Evolutionary conservation across 2,797 vertebrate genomes (phyloP).

Genomic region (Tiaroga cobitis): DNA sequence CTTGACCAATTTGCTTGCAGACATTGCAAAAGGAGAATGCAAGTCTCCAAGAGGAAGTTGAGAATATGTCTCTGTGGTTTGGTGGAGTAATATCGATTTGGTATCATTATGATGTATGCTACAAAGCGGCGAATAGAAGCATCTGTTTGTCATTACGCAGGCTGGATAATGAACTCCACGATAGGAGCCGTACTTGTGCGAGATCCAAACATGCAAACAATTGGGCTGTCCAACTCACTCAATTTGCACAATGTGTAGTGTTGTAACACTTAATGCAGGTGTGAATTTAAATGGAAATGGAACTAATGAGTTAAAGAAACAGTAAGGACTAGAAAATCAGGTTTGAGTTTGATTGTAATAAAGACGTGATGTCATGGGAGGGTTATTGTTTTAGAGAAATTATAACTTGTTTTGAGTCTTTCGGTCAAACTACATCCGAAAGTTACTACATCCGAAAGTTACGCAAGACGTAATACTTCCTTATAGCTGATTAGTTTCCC

Average conservation of each 20-base stretch:
- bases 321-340: not conserved
- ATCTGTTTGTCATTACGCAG: constrained; percentile 73
- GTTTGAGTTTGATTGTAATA: constrained; percentile 10
- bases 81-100: constrained; percentile 65
- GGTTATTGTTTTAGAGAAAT: constrained; percentile 19
- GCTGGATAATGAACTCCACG: constrained; percentile 71
- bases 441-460: no score
- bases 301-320: not conserved
- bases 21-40: constrained; percentile 41
- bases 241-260: not conserved
- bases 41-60: constrained; percentile 46
- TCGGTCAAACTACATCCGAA: constrained; percentile 10
- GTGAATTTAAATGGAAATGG: constrained; percentile 8
- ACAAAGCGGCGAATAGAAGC: constrained; percentile 53
- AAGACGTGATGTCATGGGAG: not conserved
- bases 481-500: constrained; percentile 40
- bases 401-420: constrained; percentile 35
- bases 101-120: constrained; percentile 55
- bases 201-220: constrained; percentile 63
- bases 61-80: constrained; percentile 64
- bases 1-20: constrained; percentile 21
- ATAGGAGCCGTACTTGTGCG: constrained; percentile 67
- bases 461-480: constrained; percentile 18
- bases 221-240: not conserved
- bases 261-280: constrained; percentile 1